A percentile compares a stretch with the other conserved stretches of the same genome.
These are phyloP conservation scores for Neomorphus geoffroyi DNA, from an alignment of 2,797 vertebrate species.

Conservation along the genomic window DNA sequence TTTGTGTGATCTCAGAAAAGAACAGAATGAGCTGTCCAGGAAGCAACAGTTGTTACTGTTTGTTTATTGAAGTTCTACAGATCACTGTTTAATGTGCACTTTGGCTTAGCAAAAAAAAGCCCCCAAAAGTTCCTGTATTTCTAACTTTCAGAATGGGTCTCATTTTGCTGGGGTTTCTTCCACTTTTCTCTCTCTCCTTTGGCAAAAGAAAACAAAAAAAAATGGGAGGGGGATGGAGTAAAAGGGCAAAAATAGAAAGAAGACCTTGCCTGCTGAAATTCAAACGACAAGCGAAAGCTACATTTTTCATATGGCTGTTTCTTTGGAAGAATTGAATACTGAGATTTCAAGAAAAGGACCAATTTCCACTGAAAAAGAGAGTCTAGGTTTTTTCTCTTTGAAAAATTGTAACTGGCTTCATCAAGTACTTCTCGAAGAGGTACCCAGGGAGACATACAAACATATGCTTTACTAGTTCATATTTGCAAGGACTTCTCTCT, in stretches of 20 bases:
- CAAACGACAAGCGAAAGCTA: background rate
- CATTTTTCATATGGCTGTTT: background rate
- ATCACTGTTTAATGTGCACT: background rate
- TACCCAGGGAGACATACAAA: slow-evolving; percentile 16
- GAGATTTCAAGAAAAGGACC: background rate
- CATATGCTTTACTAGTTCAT: background rate
- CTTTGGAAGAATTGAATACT: background rate
- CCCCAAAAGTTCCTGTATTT: background rate
- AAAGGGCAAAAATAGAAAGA: background rate
- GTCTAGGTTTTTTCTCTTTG: background rate
- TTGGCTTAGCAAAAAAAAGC: background rate
- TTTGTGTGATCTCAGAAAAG: background rate
- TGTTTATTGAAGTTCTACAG: background rate
- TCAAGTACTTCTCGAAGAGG: background rate
- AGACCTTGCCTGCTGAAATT: background rate
- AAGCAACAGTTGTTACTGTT: background rate
- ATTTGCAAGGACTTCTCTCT: background rate
- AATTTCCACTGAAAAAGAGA: background rate
- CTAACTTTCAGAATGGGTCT: background rate
- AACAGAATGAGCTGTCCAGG: background rate
- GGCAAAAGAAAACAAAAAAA: background rate
- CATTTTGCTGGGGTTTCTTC: background rate
- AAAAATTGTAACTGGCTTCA: background rate
- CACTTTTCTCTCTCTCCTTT: background rate
- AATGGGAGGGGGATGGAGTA: background rate